A percentile compares a stretch with the other conserved stretches of the same genome.
Conservation (phyloP, 2,113 vertebrate species). For the Rhabdornis inornatus region DNA sequence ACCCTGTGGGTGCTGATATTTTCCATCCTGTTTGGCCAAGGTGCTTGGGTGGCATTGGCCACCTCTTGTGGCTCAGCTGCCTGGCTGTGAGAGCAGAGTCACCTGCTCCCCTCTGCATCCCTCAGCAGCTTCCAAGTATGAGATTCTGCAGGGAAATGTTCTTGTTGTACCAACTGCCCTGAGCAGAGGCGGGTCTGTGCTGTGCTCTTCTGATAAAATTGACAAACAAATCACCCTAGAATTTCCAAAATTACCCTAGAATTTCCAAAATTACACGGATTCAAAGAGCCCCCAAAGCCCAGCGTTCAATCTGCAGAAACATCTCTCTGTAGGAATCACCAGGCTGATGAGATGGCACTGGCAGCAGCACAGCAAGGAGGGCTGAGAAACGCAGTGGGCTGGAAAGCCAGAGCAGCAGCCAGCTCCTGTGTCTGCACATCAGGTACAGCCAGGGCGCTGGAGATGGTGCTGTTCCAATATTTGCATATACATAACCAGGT, state of each 20-base stretch:
- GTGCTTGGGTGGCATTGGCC: background rate
- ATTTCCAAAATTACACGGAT: background rate
- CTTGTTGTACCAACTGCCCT: background rate
- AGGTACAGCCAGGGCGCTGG: background rate
- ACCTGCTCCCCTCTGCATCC: background rate
- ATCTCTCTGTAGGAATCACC: background rate
- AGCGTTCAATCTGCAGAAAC: background rate
- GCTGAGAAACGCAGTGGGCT: background rate
- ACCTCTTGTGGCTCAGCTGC: fast-evolving
- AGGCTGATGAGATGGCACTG: background rate
- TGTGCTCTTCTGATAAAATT: background rate
- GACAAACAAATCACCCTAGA: background rate
- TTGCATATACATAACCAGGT: slow-evolving; percentile 8
- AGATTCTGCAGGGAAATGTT: background rate
- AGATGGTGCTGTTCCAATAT: background rate
- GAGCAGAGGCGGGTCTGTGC: background rate
- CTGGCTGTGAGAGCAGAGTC: fast-evolving
- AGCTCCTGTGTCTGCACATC: background rate
- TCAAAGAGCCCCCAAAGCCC: background rate
- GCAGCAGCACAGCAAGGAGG: background rate
- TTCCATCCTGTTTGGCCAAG: background rate
- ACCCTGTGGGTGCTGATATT: fast-evolving
- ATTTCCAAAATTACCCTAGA: background rate
- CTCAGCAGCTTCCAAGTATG: fast-evolving
- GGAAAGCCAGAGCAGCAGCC: background rate